phyloP scores from a whole-genome alignment of 2,113 vertebrate species.

The Pantherophis guttatus region DNA sequence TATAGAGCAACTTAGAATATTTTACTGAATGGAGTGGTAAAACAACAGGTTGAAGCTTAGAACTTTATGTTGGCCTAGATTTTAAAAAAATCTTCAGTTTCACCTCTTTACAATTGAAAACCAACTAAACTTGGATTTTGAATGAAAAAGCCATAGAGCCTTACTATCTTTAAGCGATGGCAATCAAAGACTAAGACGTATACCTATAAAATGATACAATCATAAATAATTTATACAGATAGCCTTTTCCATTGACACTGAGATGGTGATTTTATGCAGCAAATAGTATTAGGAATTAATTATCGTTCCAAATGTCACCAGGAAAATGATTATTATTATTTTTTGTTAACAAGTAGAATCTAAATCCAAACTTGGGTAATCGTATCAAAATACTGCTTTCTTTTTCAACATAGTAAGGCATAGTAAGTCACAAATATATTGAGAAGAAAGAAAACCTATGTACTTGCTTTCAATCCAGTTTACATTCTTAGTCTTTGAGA shows the following conservation, averaged over 20 bases:
- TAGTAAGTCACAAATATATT: neutral
- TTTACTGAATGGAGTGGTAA: neutral
- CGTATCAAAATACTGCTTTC: neutral
- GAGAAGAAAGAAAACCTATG: neutral
- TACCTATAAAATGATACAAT: constrained; percentile 35
- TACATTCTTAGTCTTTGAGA: constrained; percentile 1
- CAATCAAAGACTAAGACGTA: neutral
- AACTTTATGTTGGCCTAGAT: neutral
- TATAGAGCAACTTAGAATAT: neutral
- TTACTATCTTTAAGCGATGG: neutral
- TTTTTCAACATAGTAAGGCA: neutral
- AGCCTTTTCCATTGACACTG: neutral
- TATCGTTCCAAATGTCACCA: neutral
- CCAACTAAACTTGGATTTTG: neutral
- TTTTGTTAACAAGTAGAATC: neutral
- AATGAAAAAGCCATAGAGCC: neutral
- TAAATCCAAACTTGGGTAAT: neutral
- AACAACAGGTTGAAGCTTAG: neutral
- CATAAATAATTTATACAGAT: constrained; percentile 30
- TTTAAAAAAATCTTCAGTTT: neutral
- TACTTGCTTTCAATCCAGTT: neutral
- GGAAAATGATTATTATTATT: no score
- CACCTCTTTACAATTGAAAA: neutral
- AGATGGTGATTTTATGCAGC: neutral
- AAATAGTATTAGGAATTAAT: neutral